Conservation (phyloP, 2,888 invertebrate genomes). For the Drosophila meridionalis region DNA sequence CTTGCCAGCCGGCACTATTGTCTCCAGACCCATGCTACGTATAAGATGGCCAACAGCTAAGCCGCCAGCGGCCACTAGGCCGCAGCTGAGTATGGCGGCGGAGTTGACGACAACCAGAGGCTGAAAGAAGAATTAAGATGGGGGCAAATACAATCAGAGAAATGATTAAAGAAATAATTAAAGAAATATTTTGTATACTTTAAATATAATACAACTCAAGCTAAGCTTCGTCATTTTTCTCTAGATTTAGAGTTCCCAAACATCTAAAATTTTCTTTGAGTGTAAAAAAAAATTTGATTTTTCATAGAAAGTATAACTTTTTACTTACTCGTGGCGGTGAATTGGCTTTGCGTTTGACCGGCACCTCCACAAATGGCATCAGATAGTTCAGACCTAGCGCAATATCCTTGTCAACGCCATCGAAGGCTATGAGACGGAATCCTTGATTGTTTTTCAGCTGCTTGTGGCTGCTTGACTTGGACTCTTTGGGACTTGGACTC, state of each 20-base stretch:
- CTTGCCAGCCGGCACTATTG: conserved; percentile 33
- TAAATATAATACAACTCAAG: no score
- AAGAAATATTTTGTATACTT: no score
- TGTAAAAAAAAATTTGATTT: neutral
- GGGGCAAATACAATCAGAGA: neutral
- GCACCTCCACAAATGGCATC: conserved; percentile 77
- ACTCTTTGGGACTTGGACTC: neutral
- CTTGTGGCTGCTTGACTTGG: conserved; percentile 10
- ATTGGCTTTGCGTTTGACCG: conserved; percentile 64
- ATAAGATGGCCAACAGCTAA: conserved; percentile 64
- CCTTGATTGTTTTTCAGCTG: conserved; percentile 25
- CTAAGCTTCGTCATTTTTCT: no score
- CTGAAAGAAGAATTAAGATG: conserved; percentile 33
- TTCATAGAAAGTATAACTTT: neutral
- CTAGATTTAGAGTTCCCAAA: neutral
- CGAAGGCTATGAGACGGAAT: conserved; percentile 65
- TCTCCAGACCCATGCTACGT: conserved; percentile 62
- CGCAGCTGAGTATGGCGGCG: conserved; percentile 72
- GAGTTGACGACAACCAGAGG: conserved; percentile 75
- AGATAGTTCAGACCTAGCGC: conserved; percentile 74
- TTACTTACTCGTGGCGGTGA: conserved; percentile 57
- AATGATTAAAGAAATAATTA: neutral
- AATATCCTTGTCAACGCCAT: conserved; percentile 68
- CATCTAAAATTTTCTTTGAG: neutral
- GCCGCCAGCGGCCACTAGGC: conserved; percentile 68